These are phyloP conservation scores for Pocota personata DNA, from an alignment of 2,888 invertebrate genomes.

Conservation along the genomic window DNA sequence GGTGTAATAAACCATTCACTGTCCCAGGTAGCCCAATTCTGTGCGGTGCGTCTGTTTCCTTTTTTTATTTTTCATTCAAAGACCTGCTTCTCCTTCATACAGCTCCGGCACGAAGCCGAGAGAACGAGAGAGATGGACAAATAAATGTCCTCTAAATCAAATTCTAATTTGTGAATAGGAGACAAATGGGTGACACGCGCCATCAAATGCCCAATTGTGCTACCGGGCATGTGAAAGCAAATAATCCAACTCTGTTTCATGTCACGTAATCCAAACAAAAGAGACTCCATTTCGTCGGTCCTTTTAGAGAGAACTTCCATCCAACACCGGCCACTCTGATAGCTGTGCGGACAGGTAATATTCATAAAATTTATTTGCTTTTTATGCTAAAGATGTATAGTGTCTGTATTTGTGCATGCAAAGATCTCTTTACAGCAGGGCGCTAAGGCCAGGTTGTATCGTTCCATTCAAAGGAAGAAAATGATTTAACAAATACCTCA, in stretches of 20 bases:
- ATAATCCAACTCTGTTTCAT: conserved; percentile 65
- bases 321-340: conserved; percentile 5
- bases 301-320: conserved; percentile 26
- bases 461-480: not conserved
- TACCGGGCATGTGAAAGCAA: conserved; percentile 33
- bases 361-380: conserved; percentile 68
- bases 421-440: not conserved
- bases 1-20: conserved; percentile 58
- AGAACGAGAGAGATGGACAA: conserved; percentile 42
- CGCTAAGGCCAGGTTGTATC: not conserved
- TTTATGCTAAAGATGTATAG: conserved; percentile 49
- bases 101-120: not conserved
- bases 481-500: conserved; percentile 21
- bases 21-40: conserved; percentile 11
- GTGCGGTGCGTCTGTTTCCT: conserved; percentile 23
- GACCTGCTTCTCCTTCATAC: conserved; percentile 6
- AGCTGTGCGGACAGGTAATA: conserved; percentile 52
- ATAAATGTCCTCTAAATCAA: conserved; percentile 73
- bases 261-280: conserved; percentile 70
- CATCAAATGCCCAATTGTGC: conserved; percentile 70
- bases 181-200: conserved; percentile 72
- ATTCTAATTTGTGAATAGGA: conserved; percentile 72
- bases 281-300: conserved; percentile 54
- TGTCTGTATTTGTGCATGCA: conserved; percentile 13
- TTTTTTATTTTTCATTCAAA: conserved; percentile 20